Evolutionary conservation across 2,113 vertebrate species (phyloP).

Genomic region (Microcebus griseorufus): DNA sequence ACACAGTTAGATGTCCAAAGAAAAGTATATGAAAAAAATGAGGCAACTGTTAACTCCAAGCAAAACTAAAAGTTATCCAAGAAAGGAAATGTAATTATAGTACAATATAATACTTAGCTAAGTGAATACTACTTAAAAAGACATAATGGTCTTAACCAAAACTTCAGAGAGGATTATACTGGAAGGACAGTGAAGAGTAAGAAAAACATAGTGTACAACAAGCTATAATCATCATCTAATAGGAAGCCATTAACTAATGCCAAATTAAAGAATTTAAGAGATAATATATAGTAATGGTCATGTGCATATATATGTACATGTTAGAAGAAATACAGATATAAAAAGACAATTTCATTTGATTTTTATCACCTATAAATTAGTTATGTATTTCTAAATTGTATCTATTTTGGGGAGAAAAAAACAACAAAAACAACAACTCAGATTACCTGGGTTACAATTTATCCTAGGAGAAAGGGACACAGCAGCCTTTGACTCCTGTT

Average conservation of each 20-base stretch:
- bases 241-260: neutral
- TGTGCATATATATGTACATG: neutral
- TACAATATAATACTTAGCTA: neutral
- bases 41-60: neutral
- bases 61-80: neutral
- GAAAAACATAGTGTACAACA: neutral
- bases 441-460: neutral
- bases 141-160: neutral
- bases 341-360: neutral
- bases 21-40: neutral
- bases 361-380: neutral
- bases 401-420: neutral
- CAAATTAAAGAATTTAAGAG: neutral
- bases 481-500: too few relatives aligned
- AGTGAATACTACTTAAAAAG: neutral
- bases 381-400: neutral
- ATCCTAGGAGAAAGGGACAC: neutral
- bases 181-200: neutral
- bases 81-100: neutral
- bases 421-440: neutral
- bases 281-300: neutral
- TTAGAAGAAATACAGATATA: neutral
- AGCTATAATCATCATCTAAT: neutral
- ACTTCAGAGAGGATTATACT: neutral
- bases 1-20: neutral